A percentile compares a stretch with the other conserved stretches of the same genome.
Evolutionary conservation across 2,113 vertebrate species (phyloP).

Genomic region (Phyllostomus hastatus): DNA sequence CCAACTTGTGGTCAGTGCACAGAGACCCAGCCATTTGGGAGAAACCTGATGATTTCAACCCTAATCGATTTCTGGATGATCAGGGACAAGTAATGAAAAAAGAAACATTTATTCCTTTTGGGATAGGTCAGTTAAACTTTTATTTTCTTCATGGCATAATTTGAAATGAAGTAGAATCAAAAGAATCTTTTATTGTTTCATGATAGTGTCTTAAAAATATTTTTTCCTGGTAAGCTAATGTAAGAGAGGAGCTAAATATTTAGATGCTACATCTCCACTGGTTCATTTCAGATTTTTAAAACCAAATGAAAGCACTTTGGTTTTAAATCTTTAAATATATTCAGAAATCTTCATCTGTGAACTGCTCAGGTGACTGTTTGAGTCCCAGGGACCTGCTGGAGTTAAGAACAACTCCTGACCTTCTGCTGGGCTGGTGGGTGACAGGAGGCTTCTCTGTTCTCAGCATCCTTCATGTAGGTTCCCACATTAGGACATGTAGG

Average conservation of each 20-base stretch:
- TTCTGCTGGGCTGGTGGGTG: neutral
- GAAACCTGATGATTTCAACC: slow-evolving; percentile 89
- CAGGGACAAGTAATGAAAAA: slow-evolving; percentile 89
- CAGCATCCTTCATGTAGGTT: neutral
- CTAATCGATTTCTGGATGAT: slow-evolving; percentile 90
- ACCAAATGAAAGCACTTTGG: neutral
- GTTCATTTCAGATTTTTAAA: neutral
- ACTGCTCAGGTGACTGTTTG: neutral
- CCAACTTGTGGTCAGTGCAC: slow-evolving; percentile 94
- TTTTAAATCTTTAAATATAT: neutral
- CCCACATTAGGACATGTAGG: neutral
- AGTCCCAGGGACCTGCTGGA: neutral
- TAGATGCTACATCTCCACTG: neutral
- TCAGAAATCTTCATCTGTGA: neutral
- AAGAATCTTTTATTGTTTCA: neutral
- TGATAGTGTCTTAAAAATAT: neutral
- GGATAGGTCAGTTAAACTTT: slow-evolving; percentile 87
- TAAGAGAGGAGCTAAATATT: neutral
- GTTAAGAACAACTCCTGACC: neutral
- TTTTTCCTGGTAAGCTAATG: neutral
- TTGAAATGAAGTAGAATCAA: neutral
- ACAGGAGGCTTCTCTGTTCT: neutral
- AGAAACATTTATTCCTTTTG: slow-evolving; percentile 95
- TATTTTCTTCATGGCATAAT: neutral
- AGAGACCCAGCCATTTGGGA: slow-evolving; percentile 94